Percentiles rank a stretch among this genome's conserved stretches.
Evolutionary conservation across 2,797 vertebrate genomes (phyloP).

Genomic region (Natrix natrix): DNA sequence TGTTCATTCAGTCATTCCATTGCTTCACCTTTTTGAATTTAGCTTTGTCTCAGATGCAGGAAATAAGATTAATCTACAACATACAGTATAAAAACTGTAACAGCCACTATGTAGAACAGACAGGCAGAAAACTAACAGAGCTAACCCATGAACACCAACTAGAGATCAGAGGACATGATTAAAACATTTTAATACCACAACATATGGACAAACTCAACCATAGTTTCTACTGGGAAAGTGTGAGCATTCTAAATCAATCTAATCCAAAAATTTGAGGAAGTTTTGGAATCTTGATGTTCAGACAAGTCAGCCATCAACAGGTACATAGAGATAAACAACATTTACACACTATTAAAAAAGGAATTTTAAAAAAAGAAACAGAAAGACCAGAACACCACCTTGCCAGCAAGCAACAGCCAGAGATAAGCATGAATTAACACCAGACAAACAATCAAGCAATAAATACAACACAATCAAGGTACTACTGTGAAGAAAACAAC

Average conservation of each 20-base stretch:
- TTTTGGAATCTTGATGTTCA: background rate
- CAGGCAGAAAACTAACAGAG: background rate
- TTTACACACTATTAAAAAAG: background rate
- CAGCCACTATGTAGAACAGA: background rate
- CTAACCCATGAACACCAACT: background rate
- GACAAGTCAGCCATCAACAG: background rate
- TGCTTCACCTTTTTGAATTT: background rate
- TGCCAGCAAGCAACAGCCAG: background rate
- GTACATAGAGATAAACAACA: background rate
- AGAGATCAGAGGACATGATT: background rate
- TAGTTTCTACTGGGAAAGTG: background rate
- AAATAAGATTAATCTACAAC: background rate
- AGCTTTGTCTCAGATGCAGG: background rate
- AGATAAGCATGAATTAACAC: background rate
- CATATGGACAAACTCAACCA: background rate
- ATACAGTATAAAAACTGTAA: background rate
- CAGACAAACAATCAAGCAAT: background rate
- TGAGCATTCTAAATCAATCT: background rate
- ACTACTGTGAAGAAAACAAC: background rate
- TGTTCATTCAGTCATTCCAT: background rate
- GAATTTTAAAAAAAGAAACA: background rate
- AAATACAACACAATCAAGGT: background rate
- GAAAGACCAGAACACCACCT: background rate
- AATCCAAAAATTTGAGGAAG: background rate
- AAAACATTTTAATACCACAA: background rate